These are phyloP conservation scores for Paedocypris sp. DNA, from an alignment of 2,113 vertebrate genomes.

Conservation along the genomic window DNA sequence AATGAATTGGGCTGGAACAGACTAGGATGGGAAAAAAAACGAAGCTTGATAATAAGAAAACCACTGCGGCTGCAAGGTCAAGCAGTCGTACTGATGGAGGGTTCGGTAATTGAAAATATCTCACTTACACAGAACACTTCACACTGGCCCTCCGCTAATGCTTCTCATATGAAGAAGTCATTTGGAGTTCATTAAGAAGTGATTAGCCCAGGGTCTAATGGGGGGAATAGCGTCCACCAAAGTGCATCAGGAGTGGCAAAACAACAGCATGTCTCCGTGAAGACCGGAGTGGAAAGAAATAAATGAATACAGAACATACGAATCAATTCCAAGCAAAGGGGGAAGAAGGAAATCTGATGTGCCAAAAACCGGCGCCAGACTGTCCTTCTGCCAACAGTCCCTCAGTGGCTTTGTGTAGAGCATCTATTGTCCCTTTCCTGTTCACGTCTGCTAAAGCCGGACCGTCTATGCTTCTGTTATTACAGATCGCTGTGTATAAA, in stretches of 20 bases:
- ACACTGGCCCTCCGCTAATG: constrained; percentile 27
- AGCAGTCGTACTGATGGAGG: neutral
- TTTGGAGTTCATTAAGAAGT: constrained; percentile 46
- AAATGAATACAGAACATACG: neutral
- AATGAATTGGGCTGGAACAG: no score
- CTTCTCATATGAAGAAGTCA: constrained; percentile 33
- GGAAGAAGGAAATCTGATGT: neutral
- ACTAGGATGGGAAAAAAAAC: neutral
- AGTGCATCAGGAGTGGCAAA: constrained; percentile 5
- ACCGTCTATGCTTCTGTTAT: neutral
- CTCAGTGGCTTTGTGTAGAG: neutral
- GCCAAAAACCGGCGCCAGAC: neutral
- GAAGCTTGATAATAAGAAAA: neutral
- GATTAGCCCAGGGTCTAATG: constrained; percentile 34
- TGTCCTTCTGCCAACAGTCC: neutral
- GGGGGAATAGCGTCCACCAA: constrained; percentile 14
- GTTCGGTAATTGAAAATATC: constrained; percentile 37
- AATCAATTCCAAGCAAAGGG: neutral
- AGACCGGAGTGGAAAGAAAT: constrained; percentile 10
- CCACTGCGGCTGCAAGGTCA: neutral
- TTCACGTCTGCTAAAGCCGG: neutral
- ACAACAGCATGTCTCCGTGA: constrained; percentile 30
- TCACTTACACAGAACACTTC: constrained; percentile 11
- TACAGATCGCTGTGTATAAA: neutral
- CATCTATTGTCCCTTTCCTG: constrained; percentile 16